Evolutionary conservation across 2,888 invertebrate species (phyloP).

Genomic region (Agonopterix alstromeriana): DNA sequence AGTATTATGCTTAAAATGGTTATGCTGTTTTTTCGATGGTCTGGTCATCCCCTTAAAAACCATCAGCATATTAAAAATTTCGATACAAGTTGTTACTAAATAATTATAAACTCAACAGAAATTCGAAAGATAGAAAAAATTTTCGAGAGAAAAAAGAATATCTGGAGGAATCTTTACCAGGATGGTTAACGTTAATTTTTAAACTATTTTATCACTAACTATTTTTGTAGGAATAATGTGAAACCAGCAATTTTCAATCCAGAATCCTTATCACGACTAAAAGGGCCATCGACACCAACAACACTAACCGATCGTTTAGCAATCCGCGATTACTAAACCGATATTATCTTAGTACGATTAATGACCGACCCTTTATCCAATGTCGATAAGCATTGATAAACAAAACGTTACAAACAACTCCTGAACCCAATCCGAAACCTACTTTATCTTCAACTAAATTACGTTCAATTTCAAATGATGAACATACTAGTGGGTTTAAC

Average conservation of each 20-base stretch:
- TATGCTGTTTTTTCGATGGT: no score
- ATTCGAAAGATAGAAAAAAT: no score
- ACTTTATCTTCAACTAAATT: constrained; percentile 8
- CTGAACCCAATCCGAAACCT: constrained; percentile 14
- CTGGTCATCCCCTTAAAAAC: no score
- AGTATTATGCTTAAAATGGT: no score
- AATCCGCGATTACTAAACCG: constrained; percentile 66
- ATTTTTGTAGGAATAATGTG: no score
- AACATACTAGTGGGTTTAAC: not conserved
- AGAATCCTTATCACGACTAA: constrained; percentile 8
- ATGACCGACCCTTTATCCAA: constrained; percentile 67
- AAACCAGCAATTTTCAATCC: constrained; percentile 11
- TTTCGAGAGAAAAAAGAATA: no score
- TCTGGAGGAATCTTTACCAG: no score
- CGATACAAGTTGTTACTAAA: no score
- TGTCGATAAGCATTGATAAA: constrained; percentile 37
- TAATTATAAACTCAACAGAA: no score
- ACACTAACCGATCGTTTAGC: constrained; percentile 63
- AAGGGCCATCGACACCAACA: constrained; percentile 11
- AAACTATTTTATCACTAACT: no score
- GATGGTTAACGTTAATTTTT: no score
- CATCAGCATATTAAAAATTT: no score
- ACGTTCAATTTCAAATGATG: constrained; percentile 11
- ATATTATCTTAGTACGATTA: constrained; percentile 68
- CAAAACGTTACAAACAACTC: constrained; percentile 27